Evolutionary conservation across 1,140 invertebrate genomes (phyloP).

Genomic region (Drosophila sp.): DNA sequence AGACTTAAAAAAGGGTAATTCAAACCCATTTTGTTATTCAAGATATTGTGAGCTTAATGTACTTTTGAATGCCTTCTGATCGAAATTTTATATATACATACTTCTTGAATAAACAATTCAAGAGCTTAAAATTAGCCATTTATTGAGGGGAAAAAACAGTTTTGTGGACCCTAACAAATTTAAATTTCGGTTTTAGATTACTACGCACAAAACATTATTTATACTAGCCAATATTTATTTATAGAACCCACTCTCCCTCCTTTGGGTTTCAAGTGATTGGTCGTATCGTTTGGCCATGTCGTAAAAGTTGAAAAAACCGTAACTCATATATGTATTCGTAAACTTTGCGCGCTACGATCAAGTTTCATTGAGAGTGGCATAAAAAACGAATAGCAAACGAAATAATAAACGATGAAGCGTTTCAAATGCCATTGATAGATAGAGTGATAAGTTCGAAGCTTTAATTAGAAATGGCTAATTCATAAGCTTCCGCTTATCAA

Average conservation of each 20-base stretch:
- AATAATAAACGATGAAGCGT: constrained; percentile 1
- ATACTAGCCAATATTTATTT: constrained; percentile 13
- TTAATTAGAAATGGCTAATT: constrained; percentile 36
- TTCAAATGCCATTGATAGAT: not conserved
- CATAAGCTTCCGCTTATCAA: constrained; percentile 44
- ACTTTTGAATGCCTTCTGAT: too few species aligned
- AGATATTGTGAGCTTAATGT: too few species aligned
- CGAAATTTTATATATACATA: too few species aligned
- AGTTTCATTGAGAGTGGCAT: constrained; percentile 1
- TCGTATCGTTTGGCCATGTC: not conserved
- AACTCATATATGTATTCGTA: not conserved
- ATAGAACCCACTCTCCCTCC: not conserved
- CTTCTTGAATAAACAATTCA: too few species aligned
- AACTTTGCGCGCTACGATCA: not conserved
- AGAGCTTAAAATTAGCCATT: too few species aligned
- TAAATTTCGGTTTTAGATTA: not conserved
- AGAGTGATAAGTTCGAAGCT: not conserved
- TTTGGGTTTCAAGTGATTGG: not conserved
- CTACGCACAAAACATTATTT: not conserved
- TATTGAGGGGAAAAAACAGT: too few species aligned
- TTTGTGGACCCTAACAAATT: not conserved
- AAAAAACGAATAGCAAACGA: not conserved
- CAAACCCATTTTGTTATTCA: too few species aligned
- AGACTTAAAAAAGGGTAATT: too few species aligned
- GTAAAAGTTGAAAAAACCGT: constrained; percentile 8